Evolutionary conservation across 2,113 vertebrate species (phyloP), one percentile per base, ranked within the genome.

Genomic region (Tachycineta bicolor): DNA sequence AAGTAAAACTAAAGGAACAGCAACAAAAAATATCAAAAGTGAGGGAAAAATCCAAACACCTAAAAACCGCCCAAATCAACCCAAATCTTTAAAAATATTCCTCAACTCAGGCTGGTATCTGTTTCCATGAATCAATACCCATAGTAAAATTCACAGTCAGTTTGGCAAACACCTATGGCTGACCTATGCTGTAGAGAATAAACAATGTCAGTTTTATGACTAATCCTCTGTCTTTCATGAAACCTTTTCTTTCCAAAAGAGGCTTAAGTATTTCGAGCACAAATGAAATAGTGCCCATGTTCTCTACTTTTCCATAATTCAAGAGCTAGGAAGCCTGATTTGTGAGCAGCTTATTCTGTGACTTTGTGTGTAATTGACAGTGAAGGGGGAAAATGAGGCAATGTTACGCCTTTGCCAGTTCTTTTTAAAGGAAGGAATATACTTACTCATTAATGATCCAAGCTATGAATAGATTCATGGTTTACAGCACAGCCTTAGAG

Each of bases 311-410:
- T 89, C 76, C 88, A 92, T 96, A 97, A 90, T 96, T 93, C 90
- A 95, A 67, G 47, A 91, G 75, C 39, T 86, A 50, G 75, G 65
- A 91, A 90, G 69, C 43, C 52, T 90, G 76, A 76, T 95, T 79
- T 93, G 56, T 73, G 71, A 87, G 76, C 68, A 90, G 76, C 76
- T 96, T 96, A 84, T 94, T 93, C 92, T 79, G 53, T 93, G 94
- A 92, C 86, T 96, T 91, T 84, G 56, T 90, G 71, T 92, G 82
- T 93, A 96, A 95, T 96, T 96, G 92, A 83, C 88, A 95, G 90
- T 94, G 83, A 95, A 95, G 86, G 76, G 83, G 62, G 77, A 86
- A 96, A 93, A 95, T 81, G 50, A 96, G 65, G 83, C 92, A 90
- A 88, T 77, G 78, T 93, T 90, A 93, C 0, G 44, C 78, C 63